phyloP scores from a whole-genome alignment of 2,797 vertebrate species.

The Phrynocephalus guinanensis region DNA sequence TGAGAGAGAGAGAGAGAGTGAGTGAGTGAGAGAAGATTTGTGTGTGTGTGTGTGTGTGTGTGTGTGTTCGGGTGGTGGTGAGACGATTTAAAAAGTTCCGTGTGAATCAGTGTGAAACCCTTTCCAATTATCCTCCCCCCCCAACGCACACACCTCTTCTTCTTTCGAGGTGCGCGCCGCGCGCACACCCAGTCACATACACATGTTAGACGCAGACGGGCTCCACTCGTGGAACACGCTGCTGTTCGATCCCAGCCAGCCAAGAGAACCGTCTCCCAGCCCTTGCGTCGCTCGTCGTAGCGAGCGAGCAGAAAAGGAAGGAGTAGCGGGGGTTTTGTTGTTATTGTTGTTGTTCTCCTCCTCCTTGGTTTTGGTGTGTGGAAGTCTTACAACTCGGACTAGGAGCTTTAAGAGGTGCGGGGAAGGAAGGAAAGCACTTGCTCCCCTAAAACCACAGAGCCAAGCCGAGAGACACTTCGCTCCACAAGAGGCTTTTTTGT shows the following conservation, averaged over 20 bases:
- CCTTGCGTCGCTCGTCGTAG: neutral
- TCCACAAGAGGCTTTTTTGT: neutral
- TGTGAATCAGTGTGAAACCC: conserved; percentile 89
- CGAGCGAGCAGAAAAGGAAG: conserved; percentile 56
- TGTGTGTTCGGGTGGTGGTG: conserved; percentile 82
- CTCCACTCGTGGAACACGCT: neutral
- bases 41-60: conserved; percentile 30
- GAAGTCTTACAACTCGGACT: neutral
- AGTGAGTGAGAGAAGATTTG: neutral
- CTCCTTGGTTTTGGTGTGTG: conserved; percentile 17
- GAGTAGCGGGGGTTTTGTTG: neutral
- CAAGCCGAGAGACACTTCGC: neutral
- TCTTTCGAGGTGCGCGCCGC: conserved; percentile 15
- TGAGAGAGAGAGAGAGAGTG: too few species aligned
- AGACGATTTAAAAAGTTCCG: conserved; percentile 91
- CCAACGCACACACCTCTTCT: conserved; percentile 39
- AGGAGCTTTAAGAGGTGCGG: neutral
- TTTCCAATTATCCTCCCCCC: conserved; percentile 66
- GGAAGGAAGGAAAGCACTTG: neutral
- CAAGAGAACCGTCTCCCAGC: too few species aligned
- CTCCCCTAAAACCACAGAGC: too few species aligned
- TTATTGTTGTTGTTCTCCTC: neutral
- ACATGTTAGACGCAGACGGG: too few species aligned
- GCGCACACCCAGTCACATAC: neutral
- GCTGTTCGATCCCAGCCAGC: too few species aligned